A percentile compares a stretch with the other conserved stretches of the same genome.
Conservation (phyloP, 53 echinoderm and acorn worm genomes). For the Hippasteria phrygiana region DNA sequence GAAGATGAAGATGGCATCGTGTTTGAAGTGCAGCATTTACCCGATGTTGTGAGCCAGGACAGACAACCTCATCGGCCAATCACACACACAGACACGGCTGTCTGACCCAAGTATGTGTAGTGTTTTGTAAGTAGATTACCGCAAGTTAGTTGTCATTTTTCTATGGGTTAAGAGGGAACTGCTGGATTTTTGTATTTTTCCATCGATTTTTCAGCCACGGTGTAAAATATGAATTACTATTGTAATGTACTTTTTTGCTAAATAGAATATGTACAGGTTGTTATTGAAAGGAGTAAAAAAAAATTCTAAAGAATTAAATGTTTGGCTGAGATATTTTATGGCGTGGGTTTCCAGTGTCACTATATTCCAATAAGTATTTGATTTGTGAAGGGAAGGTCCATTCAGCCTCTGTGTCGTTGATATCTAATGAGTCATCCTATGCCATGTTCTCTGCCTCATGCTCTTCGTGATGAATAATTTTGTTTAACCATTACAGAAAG, state of each 20-base stretch:
- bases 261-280: background rate
- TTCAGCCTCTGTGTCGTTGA: too few relatives aligned
- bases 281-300: background rate
- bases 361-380: too few relatives aligned
- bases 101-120: background rate
- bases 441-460: too few relatives aligned
- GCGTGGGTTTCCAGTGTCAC: background rate
- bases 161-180: too few relatives aligned
- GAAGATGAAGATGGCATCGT: constrained; percentile 71
- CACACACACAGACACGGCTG: background rate
- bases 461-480: too few relatives aligned
- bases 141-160: too few relatives aligned
- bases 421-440: too few relatives aligned
- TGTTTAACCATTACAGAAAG: too few relatives aligned
- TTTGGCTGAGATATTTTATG: background rate
- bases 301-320: background rate
- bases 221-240: background rate
- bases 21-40: constrained; percentile 19
- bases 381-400: too few relatives aligned
- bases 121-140: background rate
- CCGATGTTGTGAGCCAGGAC: constrained; percentile 6
- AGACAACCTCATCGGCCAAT: background rate
- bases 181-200: background rate
- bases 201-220: background rate
- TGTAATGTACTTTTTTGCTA: background rate